Conservation (phyloP, 2,797 vertebrate species). For the Holocentrus rufus region DNA sequence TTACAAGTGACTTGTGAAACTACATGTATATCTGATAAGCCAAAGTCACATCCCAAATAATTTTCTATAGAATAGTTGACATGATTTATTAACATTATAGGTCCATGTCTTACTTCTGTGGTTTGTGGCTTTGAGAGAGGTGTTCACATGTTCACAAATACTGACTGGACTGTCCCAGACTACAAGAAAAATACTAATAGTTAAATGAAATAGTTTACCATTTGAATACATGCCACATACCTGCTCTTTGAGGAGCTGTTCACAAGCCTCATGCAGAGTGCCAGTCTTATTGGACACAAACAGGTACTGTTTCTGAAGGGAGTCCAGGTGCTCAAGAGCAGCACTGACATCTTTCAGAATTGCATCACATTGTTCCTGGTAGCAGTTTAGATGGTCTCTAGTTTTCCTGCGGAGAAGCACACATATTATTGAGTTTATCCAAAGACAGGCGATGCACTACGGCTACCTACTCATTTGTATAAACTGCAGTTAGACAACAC, state of each 20-base stretch:
- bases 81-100: neutral
- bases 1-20: too few relatives aligned
- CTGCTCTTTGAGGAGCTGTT: constrained; percentile 97
- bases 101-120: neutral
- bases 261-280: constrained; percentile 94
- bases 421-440: neutral
- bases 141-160: neutral
- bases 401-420: constrained; percentile 86
- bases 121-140: too few relatives aligned
- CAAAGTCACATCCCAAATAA: neutral
- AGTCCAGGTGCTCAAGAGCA: constrained; percentile 92
- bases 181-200: neutral
- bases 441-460: neutral
- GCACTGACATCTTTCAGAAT: constrained; percentile 91
- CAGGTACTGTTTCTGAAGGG: constrained; percentile 95
- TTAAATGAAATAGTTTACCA: neutral
- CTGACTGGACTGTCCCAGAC: neutral
- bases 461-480: neutral
- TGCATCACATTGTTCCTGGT: constrained; percentile 95
- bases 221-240: constrained; percentile 70
- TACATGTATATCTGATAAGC: too few relatives aligned
- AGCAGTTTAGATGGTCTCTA: constrained; percentile 91
- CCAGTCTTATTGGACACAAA: constrained; percentile 99
- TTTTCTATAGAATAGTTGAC: neutral
- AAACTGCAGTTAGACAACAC: neutral